Conservation (phyloP, 2,797 vertebrate genomes). For the Chelonia mydas region DNA sequence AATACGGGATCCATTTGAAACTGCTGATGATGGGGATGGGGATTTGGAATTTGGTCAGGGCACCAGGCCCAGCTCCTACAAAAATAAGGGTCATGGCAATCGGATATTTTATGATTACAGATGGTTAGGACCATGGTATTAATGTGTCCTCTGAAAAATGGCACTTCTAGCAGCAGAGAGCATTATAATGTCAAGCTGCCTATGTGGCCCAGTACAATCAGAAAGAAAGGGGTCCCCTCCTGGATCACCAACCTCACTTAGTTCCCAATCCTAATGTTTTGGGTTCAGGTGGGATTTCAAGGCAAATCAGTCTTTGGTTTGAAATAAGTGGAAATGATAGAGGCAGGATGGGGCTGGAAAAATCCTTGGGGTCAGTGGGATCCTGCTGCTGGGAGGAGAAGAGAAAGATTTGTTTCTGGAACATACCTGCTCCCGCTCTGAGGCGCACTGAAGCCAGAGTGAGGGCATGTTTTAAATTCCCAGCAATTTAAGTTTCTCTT, state of each 20-base stretch:
- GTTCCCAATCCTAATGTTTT: not conserved
- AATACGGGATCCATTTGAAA: rapidly evolving
- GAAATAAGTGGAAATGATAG: not conserved
- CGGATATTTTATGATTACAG: not conserved
- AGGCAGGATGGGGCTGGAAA: conserved; percentile 37
- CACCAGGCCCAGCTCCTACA: not conserved
- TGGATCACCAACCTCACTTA: not conserved
- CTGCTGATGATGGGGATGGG: not conserved
- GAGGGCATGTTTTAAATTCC: conserved; percentile 66
- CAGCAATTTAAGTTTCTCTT: conserved; percentile 58
- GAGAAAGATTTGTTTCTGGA: conserved; percentile 15
- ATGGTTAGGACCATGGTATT: not conserved
- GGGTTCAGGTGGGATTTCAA: not conserved
- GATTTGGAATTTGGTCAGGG: not conserved
- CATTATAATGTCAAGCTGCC: not conserved
- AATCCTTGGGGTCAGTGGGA: not conserved
- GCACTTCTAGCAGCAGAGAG: not conserved
- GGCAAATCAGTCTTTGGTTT: conserved; percentile 17
- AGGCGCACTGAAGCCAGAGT: conserved; percentile 54
- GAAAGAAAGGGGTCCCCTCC: not conserved
- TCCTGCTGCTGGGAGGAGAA: conserved; percentile 45
- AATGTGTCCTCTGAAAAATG: not conserved
- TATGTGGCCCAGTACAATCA: not conserved
- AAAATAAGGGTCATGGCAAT: rapidly evolving
- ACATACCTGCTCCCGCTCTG: conserved; percentile 48